Conservation (phyloP, 1,140 invertebrate genomes). For the Cyclargus thomasi region DNA sequence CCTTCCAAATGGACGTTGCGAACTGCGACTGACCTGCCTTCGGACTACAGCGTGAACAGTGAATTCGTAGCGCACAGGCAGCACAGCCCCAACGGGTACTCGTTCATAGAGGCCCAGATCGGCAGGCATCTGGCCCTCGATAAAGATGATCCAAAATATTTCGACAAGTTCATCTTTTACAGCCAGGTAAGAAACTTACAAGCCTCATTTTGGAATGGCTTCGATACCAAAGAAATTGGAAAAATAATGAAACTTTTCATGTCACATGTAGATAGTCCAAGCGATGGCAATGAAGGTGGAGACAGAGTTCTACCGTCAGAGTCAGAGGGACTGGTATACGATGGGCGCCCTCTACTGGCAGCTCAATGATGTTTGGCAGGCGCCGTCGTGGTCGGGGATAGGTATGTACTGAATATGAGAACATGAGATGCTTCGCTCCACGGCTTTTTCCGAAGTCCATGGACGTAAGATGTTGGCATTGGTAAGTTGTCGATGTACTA, state of each 20-base stretch:
- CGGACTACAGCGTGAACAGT: slow-evolving; percentile 80
- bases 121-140: slow-evolving; percentile 77
- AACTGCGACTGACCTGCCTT: slow-evolving; percentile 70
- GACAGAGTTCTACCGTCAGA: slow-evolving; percentile 91
- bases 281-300: slow-evolving; percentile 90
- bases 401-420: slow-evolving; percentile 69
- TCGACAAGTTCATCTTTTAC: slow-evolving; percentile 81
- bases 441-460: too few relatives aligned
- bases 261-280: slow-evolving; percentile 83
- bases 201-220: not conserved
- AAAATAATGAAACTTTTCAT: too few relatives aligned
- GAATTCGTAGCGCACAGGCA: slow-evolving; percentile 81
- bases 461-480: too few relatives aligned
- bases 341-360: slow-evolving; percentile 99
- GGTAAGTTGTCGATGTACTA: too few relatives aligned
- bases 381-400: slow-evolving; percentile 96
- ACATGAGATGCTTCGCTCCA: too few relatives aligned
- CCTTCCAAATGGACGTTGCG: slow-evolving; percentile 81
- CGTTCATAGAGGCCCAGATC: slow-evolving; percentile 78
- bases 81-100: slow-evolving; percentile 85
- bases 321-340: slow-evolving; percentile 82
- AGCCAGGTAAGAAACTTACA: slow-evolving; percentile 77
- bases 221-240: too few relatives aligned
- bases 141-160: slow-evolving; percentile 67
- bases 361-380: slow-evolving; percentile 98